A percentile compares a stretch with the other conserved stretches of the same genome.
Evolutionary conservation across 35 echinoderm and acorn worm genomes (phyloP).

Genomic region (Diadema setosum): DNA sequence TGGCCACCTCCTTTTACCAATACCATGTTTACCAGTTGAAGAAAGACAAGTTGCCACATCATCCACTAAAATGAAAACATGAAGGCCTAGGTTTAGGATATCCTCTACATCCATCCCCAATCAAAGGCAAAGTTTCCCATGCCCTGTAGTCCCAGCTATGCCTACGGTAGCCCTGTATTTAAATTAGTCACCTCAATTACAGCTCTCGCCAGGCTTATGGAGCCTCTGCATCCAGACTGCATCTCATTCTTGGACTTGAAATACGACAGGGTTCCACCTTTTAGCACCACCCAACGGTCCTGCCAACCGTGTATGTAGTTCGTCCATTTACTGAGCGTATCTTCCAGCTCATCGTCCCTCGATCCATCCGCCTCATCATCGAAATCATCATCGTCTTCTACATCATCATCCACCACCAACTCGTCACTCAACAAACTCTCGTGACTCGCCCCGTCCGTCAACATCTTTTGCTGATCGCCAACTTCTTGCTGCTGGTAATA

Average conservation of each 20-base stretch:
- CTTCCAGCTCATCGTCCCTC: slow-evolving; percentile 69
- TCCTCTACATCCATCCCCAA: too few species aligned
- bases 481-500: neutral
- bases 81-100: too few species aligned
- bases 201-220: slow-evolving; percentile 85
- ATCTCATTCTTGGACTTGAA: slow-evolving; percentile 88
- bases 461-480: slow-evolving; percentile 24
- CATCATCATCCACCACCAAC: slow-evolving; percentile 53
- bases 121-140: too few species aligned
- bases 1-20: too few species aligned
- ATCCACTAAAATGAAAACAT: too few species aligned
- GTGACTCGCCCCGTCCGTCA: slow-evolving; percentile 25
- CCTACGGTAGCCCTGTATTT: too few species aligned
- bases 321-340: slow-evolving; percentile 96
- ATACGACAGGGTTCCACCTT: slow-evolving; percentile 83
- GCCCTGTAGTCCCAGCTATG: too few species aligned
- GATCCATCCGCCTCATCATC: neutral
- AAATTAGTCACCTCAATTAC: slow-evolving; percentile 87
- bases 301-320: slow-evolving; percentile 99
- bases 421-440: slow-evolving; percentile 67
- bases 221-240: slow-evolving; percentile 82
- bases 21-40: too few species aligned
- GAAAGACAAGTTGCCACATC: too few species aligned
- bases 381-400: slow-evolving; percentile 64
- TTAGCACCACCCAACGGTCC: slow-evolving; percentile 91